phyloP scores from a whole-genome alignment of 2,797 vertebrate genomes.

The Schizopygopsis pylzovi region DNA sequence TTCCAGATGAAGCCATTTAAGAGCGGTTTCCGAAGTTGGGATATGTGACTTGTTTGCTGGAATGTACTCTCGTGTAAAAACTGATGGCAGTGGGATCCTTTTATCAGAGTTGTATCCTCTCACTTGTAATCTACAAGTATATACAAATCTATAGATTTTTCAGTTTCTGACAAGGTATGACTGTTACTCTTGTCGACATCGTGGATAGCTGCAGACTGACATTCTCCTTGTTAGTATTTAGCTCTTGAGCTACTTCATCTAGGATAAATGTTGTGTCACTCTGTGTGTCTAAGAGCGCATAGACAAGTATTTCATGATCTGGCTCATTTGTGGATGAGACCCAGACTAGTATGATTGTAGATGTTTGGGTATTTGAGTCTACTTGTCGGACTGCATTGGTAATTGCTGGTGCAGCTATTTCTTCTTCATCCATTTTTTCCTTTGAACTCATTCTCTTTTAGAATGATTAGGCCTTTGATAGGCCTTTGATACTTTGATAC shows the following conservation, averaged over 20 bases:
- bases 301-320: constrained; percentile 22
- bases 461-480: too few species aligned
- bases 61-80: constrained; percentile 48
- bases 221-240: constrained; percentile 36
- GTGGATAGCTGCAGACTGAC: constrained; percentile 31
- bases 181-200: constrained; percentile 16
- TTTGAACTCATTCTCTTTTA: too few species aligned
- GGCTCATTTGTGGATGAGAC: constrained; percentile 35
- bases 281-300: constrained; percentile 43
- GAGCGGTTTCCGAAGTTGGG: constrained; percentile 39
- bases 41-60: constrained; percentile 35
- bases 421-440: too few species aligned
- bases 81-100: constrained; percentile 24
- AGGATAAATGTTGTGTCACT: constrained; percentile 17
- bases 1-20: constrained; percentile 58
- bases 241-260: not conserved
- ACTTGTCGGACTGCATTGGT: too few species aligned
- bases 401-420: too few species aligned
- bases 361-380: constrained; percentile 29
- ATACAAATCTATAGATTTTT: not conserved
- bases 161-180: constrained; percentile 36
- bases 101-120: constrained; percentile 27
- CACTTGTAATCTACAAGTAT: too few species aligned
- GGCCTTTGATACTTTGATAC: too few species aligned
- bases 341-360: constrained; percentile 48